These are phyloP conservation scores for Rhynchophorus ferrugineus DNA, from an alignment of 1,140 invertebrate genomes.

Conservation along the genomic window DNA sequence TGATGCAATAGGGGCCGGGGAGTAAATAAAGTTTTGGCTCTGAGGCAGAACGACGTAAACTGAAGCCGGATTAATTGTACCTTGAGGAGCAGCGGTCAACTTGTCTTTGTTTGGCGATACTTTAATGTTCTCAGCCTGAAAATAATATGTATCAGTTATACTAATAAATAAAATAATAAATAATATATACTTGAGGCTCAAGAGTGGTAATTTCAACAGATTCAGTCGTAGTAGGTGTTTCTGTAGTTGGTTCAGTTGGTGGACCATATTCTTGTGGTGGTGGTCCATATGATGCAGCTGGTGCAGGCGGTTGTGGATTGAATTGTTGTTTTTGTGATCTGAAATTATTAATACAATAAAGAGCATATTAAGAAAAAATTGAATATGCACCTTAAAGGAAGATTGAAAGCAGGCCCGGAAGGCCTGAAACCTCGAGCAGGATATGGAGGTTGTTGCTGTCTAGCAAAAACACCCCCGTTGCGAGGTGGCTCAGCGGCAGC, in stretches of 20 bases:
- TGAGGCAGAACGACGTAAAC: slow-evolving; percentile 24
- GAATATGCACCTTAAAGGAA: slow-evolving; percentile 23
- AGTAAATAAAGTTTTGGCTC: slow-evolving; percentile 16
- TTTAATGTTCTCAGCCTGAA: slow-evolving; percentile 23
- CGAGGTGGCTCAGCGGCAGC: slow-evolving; percentile 33
- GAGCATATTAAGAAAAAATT: not conserved
- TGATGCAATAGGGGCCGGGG: not conserved
- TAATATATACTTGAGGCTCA: slow-evolving; percentile 20
- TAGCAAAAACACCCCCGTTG: slow-evolving; percentile 15
- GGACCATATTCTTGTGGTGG: slow-evolving; percentile 31
- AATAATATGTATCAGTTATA: no score
- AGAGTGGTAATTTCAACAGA: slow-evolving; percentile 22
- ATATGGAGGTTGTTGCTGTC: slow-evolving; percentile 30
- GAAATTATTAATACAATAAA: not conserved
- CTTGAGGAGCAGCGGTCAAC: slow-evolving; percentile 7
- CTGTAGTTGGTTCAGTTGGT: slow-evolving; percentile 27
- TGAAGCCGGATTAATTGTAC: slow-evolving; percentile 9
- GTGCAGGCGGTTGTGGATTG: slow-evolving; percentile 21
- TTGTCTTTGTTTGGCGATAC: slow-evolving; percentile 13
- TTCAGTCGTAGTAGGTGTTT: slow-evolving; percentile 23
- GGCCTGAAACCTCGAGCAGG: slow-evolving; percentile 33
- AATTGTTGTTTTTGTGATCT: slow-evolving; percentile 21
- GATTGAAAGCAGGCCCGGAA: slow-evolving; percentile 30
- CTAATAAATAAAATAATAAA: not conserved
- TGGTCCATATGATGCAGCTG: slow-evolving; percentile 29